phyloP scores from a whole-genome alignment of 2,888 invertebrate genomes.

The Myathropa florea region DNA sequence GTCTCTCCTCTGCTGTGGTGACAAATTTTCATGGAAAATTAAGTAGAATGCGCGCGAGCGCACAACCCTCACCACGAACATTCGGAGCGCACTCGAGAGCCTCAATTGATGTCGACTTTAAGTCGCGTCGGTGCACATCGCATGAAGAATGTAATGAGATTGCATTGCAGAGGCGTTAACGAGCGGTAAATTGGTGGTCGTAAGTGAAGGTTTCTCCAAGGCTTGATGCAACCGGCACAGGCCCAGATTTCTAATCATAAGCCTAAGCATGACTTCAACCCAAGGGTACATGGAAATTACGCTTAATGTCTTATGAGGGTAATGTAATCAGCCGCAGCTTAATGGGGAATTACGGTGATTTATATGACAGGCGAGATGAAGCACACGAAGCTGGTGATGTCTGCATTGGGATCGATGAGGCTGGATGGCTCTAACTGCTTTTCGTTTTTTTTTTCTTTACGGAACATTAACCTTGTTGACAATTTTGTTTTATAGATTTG shows the following conservation, averaged over 20 bases:
- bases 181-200: slow-evolving; percentile 23
- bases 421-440: not conserved
- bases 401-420: not conserved
- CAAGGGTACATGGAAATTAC: not conserved
- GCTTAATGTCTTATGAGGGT: not conserved
- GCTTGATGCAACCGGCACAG: slow-evolving; percentile 1
- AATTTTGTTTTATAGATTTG: too few relatives aligned
- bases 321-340: not conserved
- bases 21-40: slow-evolving; percentile 61
- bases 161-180: slow-evolving; percentile 24
- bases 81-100: not conserved
- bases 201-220: not conserved
- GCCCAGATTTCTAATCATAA: not conserved
- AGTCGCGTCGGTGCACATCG: slow-evolving; percentile 2
- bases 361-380: too few relatives aligned
- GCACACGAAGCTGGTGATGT: not conserved
- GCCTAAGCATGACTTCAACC: not conserved
- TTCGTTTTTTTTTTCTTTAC: not conserved
- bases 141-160: slow-evolving; percentile 3
- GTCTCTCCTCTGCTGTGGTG: slow-evolving; percentile 16
- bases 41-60: slow-evolving; percentile 14
- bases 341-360: not conserved
- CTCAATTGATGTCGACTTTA: not conserved
- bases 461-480: too few relatives aligned
- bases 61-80: not conserved